A percentile compares a stretch with the other conserved stretches of the same genome.
Conservation (phyloP, 2,113 vertebrate species). For the Hyla sarda region DNA sequence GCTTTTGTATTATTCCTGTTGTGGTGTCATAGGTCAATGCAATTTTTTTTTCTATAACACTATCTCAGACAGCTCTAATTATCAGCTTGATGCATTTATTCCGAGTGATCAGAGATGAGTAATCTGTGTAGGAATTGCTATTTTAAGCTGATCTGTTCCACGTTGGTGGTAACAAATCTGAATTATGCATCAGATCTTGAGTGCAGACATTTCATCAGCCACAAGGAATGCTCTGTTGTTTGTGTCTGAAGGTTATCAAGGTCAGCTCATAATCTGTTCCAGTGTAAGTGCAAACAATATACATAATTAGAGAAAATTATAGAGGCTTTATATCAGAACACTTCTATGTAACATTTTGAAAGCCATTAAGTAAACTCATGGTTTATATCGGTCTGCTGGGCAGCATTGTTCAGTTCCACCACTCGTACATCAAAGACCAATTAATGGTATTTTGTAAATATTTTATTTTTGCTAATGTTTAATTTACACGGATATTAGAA, state of each 20-base stretch:
- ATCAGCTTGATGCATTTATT: neutral
- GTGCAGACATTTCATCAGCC: constrained; percentile 21
- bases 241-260: constrained; percentile 10
- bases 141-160: constrained; percentile 12
- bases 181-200: constrained; percentile 23
- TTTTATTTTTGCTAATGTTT: constrained; percentile 5
- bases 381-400: neutral
- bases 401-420: neutral
- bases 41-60: no score
- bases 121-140: constrained; percentile 26
- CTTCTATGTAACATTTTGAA: neutral
- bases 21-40: no score
- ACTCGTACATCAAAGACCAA: neutral
- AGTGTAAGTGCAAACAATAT: constrained; percentile 15
- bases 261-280: neutral
- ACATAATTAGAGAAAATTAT: neutral
- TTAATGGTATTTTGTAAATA: constrained; percentile 2
- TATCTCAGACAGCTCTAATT: constrained; percentile 29
- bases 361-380: neutral
- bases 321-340: neutral
- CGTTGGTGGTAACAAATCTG: constrained; percentile 26
- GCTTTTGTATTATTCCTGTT: neutral
- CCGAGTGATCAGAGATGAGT: neutral
- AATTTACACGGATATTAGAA: neutral
- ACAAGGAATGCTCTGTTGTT: neutral